phyloP scores from a whole-genome alignment of 2,797 vertebrate species.

The Hypotaenidia philippensis region DNA sequence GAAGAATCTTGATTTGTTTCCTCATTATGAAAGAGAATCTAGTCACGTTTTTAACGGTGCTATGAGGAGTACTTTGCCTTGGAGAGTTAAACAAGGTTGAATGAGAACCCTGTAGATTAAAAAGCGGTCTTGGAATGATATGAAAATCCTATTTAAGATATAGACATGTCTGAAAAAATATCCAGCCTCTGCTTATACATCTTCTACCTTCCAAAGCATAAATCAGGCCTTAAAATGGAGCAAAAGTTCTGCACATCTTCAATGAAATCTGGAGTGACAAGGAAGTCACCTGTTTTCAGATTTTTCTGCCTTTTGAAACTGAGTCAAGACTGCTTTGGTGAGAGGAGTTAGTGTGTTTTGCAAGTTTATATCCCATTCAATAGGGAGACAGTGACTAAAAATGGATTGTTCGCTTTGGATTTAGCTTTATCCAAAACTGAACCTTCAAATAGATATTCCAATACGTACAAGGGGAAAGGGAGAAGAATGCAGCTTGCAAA shows the following conservation, averaged over 20 bases:
- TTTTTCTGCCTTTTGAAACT: neutral
- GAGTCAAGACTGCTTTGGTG: neutral
- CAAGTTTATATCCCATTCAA: neutral
- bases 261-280: neutral
- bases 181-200: neutral
- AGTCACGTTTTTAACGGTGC: neutral
- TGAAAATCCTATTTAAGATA: neutral
- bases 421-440: neutral
- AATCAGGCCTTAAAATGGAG: neutral
- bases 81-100: neutral
- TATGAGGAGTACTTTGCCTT: neutral
- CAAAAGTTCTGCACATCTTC: neutral
- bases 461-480: neutral
- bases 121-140: neutral
- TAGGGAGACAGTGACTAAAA: neutral
- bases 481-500: conserved; percentile 2
- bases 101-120: neutral
- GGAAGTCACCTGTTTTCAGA: conserved; percentile 13
- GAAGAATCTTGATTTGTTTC: neutral
- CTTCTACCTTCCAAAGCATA: neutral
- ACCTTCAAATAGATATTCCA: neutral
- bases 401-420: neutral
- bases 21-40: neutral
- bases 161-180: neutral
- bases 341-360: neutral